phyloP scores from a whole-genome alignment of 2,888 invertebrate species.

The Tribolium freemani region DNA sequence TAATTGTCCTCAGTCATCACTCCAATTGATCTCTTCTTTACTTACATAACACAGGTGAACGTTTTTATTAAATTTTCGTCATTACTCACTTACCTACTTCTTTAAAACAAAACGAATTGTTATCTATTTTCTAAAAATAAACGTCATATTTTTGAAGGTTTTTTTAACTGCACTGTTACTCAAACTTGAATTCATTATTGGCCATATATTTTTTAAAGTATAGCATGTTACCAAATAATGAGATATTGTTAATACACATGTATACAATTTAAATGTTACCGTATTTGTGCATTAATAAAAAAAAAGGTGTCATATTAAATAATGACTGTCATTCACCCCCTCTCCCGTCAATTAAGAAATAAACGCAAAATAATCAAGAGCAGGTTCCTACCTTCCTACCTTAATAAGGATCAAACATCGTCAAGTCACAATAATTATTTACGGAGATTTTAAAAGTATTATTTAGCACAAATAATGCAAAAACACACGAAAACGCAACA shows the following conservation, averaged over 20 bases:
- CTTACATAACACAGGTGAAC: slow-evolving; percentile 15
- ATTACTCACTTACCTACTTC: background rate
- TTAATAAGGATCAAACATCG: no score
- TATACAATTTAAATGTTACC: slow-evolving; percentile 69
- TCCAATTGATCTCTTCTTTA: slow-evolving; percentile 35
- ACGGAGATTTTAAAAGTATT: no score
- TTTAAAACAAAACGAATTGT: slow-evolving; percentile 26
- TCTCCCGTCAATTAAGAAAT: no score
- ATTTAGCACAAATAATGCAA: no score
- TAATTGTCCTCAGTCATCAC: slow-evolving; percentile 27
- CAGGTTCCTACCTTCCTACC: no score
- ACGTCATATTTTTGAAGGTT: slow-evolving; percentile 39
- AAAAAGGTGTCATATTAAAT: slow-evolving; percentile 59
- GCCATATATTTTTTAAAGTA: slow-evolving; percentile 62
- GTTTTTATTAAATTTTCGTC: slow-evolving; percentile 21
- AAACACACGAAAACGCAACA: no score
- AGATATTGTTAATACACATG: slow-evolving; percentile 68
- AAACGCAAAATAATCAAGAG: no score
- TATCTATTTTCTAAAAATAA: slow-evolving; percentile 34
- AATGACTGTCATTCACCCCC: background rate
- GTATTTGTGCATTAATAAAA: slow-evolving; percentile 70
- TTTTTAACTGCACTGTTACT: slow-evolving; percentile 47
- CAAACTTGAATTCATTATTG: slow-evolving; percentile 42
- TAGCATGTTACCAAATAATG: slow-evolving; percentile 65
- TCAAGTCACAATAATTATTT: no score